phyloP scores from a whole-genome alignment of 2,888 invertebrate species.

The Volucella zonaria region DNA sequence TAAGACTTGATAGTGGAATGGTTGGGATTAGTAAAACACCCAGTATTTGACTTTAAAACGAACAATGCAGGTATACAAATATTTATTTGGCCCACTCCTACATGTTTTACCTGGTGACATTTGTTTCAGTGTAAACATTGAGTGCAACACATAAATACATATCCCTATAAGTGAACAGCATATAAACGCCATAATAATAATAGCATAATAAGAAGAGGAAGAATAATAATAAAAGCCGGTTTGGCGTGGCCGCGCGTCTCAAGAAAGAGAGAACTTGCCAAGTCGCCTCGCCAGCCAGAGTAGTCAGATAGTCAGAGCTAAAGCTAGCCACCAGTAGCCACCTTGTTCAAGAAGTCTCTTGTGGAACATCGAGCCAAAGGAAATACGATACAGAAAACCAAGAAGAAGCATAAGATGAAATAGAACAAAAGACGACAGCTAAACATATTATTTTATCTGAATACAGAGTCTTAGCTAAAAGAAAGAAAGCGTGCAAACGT shows the following conservation, averaged over 20 bases:
- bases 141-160: slow-evolving; percentile 71
- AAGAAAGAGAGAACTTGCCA: slow-evolving; percentile 42
- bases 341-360: slow-evolving; percentile 35
- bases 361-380: slow-evolving; percentile 24
- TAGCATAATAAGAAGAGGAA: slow-evolving; percentile 72
- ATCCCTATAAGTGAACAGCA: slow-evolving; percentile 71
- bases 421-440: slow-evolving; percentile 68
- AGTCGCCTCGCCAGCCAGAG: slow-evolving; percentile 23
- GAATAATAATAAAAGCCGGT: slow-evolving; percentile 74
- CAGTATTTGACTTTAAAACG: too few relatives aligned
- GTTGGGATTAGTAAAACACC: too few relatives aligned
- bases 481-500: slow-evolving; percentile 61
- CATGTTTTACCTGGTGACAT: slow-evolving; percentile 41
- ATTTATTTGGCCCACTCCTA: slow-evolving; percentile 13
- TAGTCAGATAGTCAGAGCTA: slow-evolving; percentile 1
- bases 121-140: slow-evolving; percentile 73
- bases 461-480: slow-evolving; percentile 42
- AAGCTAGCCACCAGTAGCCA: slow-evolving; percentile 21
- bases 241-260: slow-evolving; percentile 58
- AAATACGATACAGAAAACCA: slow-evolving; percentile 19
- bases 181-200: slow-evolving; percentile 69
- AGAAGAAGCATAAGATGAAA: slow-evolving; percentile 60
- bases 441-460: slow-evolving; percentile 62
- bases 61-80: too few relatives aligned
- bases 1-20: too few relatives aligned